phyloP scores from a whole-genome alignment of 2,797 vertebrate genomes.

The Parambassis ranga region DNA sequence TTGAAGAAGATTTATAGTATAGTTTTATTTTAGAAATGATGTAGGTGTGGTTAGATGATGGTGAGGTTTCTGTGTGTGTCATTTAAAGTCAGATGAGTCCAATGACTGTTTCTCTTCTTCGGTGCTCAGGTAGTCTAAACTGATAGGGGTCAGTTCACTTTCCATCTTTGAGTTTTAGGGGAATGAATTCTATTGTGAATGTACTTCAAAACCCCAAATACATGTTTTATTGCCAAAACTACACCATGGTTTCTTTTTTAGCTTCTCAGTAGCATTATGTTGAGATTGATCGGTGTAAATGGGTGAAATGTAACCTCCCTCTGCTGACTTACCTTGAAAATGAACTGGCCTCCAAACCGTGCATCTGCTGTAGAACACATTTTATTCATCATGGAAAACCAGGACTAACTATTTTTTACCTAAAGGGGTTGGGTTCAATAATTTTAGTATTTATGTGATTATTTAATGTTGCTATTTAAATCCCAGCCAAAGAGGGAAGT shows the following conservation, averaged over 20 bases:
- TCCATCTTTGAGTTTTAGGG: neutral
- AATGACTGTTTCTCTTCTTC: neutral
- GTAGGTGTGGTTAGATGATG: neutral
- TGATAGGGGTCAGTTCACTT: constrained; percentile 20
- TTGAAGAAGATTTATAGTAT: neutral
- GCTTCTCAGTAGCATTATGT: no score
- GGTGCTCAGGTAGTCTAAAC: constrained; percentile 27
- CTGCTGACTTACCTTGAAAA: constrained; percentile 3
- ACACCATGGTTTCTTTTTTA: no score
- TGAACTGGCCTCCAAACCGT: constrained; percentile 3
- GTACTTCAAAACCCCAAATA: constrained; percentile 5
- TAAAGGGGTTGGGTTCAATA: neutral
- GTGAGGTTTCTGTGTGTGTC: constrained; percentile 29
- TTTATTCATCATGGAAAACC: neutral
- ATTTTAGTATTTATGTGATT: constrained; percentile 52
- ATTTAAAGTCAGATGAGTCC: constrained; percentile 11
- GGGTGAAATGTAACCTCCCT: neutral
- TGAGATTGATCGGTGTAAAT: no score
- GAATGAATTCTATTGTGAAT: neutral
- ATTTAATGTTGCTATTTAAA: constrained; percentile 60
- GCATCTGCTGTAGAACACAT: constrained; percentile 27
- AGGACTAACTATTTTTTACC: constrained; percentile 1
- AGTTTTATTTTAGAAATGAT: constrained; percentile 15
- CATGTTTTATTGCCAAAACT: neutral
- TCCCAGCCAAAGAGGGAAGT: constrained; percentile 13